A percentile compares a stretch with the other conserved stretches of the same genome.
phyloP scores from a whole-genome alignment of 1,140 invertebrate species.

The Drosophila ambigua region DNA sequence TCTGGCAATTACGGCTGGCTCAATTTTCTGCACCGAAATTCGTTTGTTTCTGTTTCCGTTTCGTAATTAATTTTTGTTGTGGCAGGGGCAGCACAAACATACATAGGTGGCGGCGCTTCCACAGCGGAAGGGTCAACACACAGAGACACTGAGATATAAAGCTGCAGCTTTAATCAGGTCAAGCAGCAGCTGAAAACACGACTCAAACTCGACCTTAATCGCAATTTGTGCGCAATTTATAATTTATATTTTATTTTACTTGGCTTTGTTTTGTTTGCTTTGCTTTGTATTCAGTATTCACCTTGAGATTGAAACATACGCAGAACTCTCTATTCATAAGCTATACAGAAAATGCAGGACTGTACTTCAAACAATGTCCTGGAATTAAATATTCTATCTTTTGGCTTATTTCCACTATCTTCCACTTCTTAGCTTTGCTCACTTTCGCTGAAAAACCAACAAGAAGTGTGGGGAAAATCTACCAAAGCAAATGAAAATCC shows the following conservation, averaged over 20 bases:
- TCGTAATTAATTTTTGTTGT: slow-evolving; percentile 18
- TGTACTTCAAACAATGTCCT: too few relatives aligned
- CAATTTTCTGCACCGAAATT: slow-evolving; percentile 28
- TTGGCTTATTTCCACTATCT: too few relatives aligned
- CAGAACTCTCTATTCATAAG: too few relatives aligned
- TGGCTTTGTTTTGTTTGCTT: slow-evolving; percentile 1
- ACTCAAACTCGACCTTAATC: slow-evolving; percentile 25
- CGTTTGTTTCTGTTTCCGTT: slow-evolving; percentile 27
- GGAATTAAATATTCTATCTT: too few relatives aligned
- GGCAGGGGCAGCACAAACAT: neutral
- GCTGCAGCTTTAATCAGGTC: slow-evolving; percentile 12
- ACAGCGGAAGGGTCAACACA: neutral
- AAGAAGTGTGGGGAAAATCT: too few relatives aligned
- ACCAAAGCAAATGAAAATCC: too few relatives aligned
- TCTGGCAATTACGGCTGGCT: slow-evolving; percentile 23
- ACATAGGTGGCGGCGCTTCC: neutral
- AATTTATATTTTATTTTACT: slow-evolving; percentile 16
- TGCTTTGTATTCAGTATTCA: slow-evolving; percentile 3
- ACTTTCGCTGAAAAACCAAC: neutral
- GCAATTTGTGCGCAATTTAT: slow-evolving; percentile 25
- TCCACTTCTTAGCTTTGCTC: neutral
- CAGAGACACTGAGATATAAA: neutral
- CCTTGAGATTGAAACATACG: slow-evolving; percentile 4
- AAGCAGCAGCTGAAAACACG: slow-evolving; percentile 2
- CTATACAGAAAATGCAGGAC: too few relatives aligned